Base-by-base conservation (phyloP, 2,113 vertebrate species). In the Pseudois nayaur region DNA sequence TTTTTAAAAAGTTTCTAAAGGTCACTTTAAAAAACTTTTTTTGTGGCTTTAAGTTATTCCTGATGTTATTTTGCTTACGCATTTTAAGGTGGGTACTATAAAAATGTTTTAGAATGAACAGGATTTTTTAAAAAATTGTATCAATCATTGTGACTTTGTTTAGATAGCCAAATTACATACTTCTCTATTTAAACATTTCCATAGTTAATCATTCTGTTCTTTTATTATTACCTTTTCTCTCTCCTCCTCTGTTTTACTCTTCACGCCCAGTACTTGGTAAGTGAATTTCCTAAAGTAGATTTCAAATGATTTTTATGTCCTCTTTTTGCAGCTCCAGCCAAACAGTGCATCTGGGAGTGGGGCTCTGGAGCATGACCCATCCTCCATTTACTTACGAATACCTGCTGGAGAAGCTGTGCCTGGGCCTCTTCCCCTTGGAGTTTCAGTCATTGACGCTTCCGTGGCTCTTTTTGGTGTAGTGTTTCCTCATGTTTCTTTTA, bases 261-360 rank as follows among this genome's bases (percentile, higher is more conserved):
- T 94, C 4, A 52, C 23, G 19, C 13, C 6, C 11, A 84, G 6
- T 83, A 40, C 67, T 97, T 43, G 62, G 84, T 40, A 43, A 94
- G 29, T 54, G 14, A 89, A 4, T 93, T 54, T 98, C n/a, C 0
- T 40, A 76, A 95, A 31, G 1, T 92, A 1, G 48, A 36, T 94
- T 97, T 95, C 64, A 79, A 48, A 50, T 78, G 29, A 25, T 92
- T 21, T 97, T 97, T 1, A 2, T 87, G 7, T 97, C 36, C 12
- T 55, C 10, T 2, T 96, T 97, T 95, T 98, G 76, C 97, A 99
- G 99, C 99, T 99, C 86, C 99, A 99, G 98, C 99, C 99, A 40
- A 99, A 99, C 98, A 99, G 99, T 50, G 99, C 99, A 0, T 99
- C 99, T 50, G 99, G 99, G 95, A 99, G 99, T 17, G 99, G 99